These are phyloP conservation scores for Cynodonichthys magdalenae DNA, from an alignment of 2,797 vertebrate species.

Conservation along the genomic window DNA sequence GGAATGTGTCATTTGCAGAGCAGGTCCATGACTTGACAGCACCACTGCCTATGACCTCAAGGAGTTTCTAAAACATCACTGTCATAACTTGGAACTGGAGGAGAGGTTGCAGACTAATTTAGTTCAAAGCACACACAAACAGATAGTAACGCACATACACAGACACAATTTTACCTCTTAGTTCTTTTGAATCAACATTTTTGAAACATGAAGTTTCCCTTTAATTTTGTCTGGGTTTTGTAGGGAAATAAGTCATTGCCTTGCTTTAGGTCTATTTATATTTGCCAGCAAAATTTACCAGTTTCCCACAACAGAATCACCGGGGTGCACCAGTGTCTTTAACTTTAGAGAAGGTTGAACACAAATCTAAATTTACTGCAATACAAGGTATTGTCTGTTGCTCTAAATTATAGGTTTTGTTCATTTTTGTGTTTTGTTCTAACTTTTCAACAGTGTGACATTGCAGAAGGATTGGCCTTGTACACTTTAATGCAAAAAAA, in stretches of 20 bases:
- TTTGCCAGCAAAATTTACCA: constrained; percentile 8
- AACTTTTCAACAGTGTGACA: background rate
- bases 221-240: constrained; percentile 53
- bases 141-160: background rate
- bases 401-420: background rate
- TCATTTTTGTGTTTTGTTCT: background rate
- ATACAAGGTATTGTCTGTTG: background rate
- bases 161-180: constrained; percentile 13
- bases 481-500: too few species aligned
- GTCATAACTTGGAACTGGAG: constrained; percentile 44
- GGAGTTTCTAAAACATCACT: constrained; percentile 24
- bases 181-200: constrained; percentile 7
- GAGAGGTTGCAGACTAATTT: constrained; percentile 55
- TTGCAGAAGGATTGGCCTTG: background rate
- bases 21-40: constrained; percentile 20
- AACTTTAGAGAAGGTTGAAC: constrained; percentile 6
- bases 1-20: constrained; percentile 30
- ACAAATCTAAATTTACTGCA: background rate
- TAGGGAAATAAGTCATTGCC: constrained; percentile 41
- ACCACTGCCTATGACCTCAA: constrained; percentile 10
- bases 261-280: constrained; percentile 33
- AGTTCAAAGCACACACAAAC: constrained; percentile 24
- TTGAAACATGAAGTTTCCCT: constrained; percentile 56
- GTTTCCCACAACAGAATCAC: background rate
- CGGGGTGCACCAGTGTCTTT: constrained; percentile 9